These are phyloP conservation scores for Sebastes steindachneri DNA, from an alignment of 2,797 vertebrate genomes.

Conservation along the genomic window DNA sequence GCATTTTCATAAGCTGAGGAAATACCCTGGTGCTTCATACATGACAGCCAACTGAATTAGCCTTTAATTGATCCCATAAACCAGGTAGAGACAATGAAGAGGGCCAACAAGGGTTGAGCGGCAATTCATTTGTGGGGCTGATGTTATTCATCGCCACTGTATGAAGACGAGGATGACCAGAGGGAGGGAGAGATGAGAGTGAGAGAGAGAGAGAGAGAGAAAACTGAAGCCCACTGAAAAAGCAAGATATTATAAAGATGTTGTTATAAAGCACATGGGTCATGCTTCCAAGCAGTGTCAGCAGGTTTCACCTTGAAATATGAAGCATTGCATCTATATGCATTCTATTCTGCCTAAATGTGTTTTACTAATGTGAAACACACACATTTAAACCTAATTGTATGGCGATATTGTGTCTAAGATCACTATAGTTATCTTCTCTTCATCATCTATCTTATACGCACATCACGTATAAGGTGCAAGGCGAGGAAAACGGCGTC, in stretches of 20 bases:
- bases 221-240: background rate
- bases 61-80: constrained; percentile 61
- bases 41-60: constrained; percentile 64
- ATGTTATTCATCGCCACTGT: constrained; percentile 36
- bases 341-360: no score
- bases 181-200: background rate
- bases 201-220: background rate
- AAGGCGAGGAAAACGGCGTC: no score
- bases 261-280: background rate
- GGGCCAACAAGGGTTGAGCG: constrained; percentile 33
- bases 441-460: no score
- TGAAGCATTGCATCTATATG: no score
- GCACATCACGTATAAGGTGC: no score
- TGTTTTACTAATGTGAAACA: no score
- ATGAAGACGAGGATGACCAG: background rate
- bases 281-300: background rate
- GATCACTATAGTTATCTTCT: no score
- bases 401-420: no score
- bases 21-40: constrained; percentile 34
- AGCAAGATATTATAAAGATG: background rate
- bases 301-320: rapidly evolving
- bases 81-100: constrained; percentile 33
- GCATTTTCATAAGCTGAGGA: constrained; percentile 51
- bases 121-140: constrained; percentile 48
- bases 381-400: no score